Evolutionary conservation across 2,888 invertebrate genomes (phyloP).

Genomic region (Epinotia ramella): DNA sequence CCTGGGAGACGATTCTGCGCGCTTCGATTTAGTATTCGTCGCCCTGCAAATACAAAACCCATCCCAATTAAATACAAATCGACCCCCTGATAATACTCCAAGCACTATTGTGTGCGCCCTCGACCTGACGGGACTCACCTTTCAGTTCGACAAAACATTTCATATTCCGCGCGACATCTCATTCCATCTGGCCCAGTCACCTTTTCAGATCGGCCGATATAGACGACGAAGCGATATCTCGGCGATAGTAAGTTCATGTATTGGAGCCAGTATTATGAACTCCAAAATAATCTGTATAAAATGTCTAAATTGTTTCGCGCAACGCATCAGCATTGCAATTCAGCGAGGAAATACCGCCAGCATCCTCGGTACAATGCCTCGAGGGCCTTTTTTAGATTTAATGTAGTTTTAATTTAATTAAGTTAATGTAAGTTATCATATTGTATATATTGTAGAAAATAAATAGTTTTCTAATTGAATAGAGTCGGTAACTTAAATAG

Average conservation of each 20-base stretch:
- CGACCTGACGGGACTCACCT: constrained; percentile 5
- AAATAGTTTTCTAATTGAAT: too few relatives aligned
- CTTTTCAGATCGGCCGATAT: constrained; percentile 34
- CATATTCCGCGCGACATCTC: constrained; percentile 36
- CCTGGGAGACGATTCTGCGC: background rate
- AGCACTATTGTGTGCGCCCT: constrained; percentile 23
- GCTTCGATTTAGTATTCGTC: background rate
- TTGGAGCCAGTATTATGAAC: background rate
- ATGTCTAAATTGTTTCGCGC: background rate
- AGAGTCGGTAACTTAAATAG: too few relatives aligned
- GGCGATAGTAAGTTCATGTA: background rate
- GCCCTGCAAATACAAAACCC: background rate
- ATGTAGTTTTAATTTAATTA: too few relatives aligned
- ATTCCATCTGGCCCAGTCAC: constrained; percentile 41
- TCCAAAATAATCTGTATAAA: background rate
- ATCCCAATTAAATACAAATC: background rate
- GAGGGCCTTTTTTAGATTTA: too few relatives aligned
- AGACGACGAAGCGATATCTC: constrained; percentile 28
- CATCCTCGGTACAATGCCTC: too few relatives aligned
- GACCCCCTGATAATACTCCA: background rate
- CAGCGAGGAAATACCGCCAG: too few relatives aligned
- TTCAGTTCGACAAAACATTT: constrained; percentile 36
- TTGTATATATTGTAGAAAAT: too few relatives aligned
- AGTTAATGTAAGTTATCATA: too few relatives aligned
- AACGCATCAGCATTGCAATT: too few relatives aligned